These are phyloP conservation scores for Coremacera marginata DNA, from an alignment of 2,888 invertebrate species.

Conservation along the genomic window DNA sequence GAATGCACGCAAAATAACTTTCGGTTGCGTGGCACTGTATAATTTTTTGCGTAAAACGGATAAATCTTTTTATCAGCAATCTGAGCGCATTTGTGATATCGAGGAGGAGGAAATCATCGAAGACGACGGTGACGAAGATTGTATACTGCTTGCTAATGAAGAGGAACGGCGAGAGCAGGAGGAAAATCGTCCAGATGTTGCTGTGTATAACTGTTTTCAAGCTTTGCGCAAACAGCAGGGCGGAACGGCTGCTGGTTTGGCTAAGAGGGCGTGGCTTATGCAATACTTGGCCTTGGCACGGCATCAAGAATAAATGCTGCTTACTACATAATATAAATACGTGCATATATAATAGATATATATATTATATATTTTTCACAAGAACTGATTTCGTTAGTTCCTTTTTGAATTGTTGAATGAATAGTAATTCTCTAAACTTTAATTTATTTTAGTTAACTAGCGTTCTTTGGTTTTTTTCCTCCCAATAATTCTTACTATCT, in stretches of 20 bases:
- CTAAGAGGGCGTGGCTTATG: slow-evolving; percentile 59
- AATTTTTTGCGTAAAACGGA: slow-evolving; percentile 66
- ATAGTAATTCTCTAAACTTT: neutral
- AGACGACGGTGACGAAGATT: slow-evolving; percentile 64
- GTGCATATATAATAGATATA: neutral
- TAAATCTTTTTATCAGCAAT: slow-evolving; percentile 60
- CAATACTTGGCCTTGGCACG: slow-evolving; percentile 48
- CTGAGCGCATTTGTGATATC: slow-evolving; percentile 52
- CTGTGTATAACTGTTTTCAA: slow-evolving; percentile 61
- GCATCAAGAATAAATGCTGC: neutral
- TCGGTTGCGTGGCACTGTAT: slow-evolving; percentile 65
- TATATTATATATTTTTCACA: slow-evolving; percentile 41
- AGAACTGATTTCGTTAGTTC: slow-evolving; percentile 39
- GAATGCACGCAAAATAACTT: slow-evolving; percentile 63
- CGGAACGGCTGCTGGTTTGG: slow-evolving; percentile 58
- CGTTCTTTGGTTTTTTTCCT: slow-evolving; percentile 1
- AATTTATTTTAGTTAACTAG: slow-evolving; percentile 5
- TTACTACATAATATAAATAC: neutral
- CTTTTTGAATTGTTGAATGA: slow-evolving; percentile 26
- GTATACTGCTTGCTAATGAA: slow-evolving; percentile 60
- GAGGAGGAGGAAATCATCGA: slow-evolving; percentile 49
- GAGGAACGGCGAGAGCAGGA: slow-evolving; percentile 62
- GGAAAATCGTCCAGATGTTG: slow-evolving; percentile 63
- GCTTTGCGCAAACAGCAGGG: slow-evolving; percentile 59
- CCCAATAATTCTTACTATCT: neutral